A percentile compares a stretch with the other conserved stretches of the same genome.
Conservation (phyloP, 2,797 vertebrate species). For the Toxotes lorentzi region DNA sequence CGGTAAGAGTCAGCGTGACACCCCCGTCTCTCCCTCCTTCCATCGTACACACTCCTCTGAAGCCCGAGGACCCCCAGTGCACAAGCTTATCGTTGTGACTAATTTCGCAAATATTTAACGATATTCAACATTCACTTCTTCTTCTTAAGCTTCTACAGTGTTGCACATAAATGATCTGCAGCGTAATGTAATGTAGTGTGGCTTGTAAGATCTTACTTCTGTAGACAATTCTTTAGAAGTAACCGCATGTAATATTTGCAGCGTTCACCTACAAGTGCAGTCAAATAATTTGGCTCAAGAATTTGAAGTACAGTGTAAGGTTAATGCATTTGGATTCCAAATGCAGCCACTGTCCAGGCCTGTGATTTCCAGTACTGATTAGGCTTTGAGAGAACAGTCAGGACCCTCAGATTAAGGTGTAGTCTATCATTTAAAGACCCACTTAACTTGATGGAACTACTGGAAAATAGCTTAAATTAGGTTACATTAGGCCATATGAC, state of each 20-base stretch:
- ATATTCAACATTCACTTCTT: not conserved
- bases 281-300: not conserved
- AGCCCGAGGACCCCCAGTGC: conserved; percentile 3
- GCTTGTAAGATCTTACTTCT: not conserved
- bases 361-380: conserved; percentile 1
- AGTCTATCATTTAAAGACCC: conserved; percentile 9
- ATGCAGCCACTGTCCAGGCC: not conserved
- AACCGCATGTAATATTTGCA: not conserved
- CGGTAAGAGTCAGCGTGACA: conserved; percentile 83
- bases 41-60: not conserved
- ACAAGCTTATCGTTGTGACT: not conserved
- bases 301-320: not conserved
- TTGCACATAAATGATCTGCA: not conserved
- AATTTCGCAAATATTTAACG: not conserved
- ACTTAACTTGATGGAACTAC: not conserved
- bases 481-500: conserved; percentile 1
- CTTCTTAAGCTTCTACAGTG: not conserved
- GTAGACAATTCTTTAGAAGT: not conserved
- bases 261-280: not conserved
- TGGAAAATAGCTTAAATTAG: conserved; percentile 1
- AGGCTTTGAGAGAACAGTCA: not conserved
- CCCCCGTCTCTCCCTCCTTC: not conserved
- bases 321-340: not conserved
- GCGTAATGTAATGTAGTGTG: not conserved
- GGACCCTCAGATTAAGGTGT: not conserved